A percentile compares a stretch with the other conserved stretches of the same genome.
These are phyloP conservation scores for Pseudomyrmex concolor DNA, from an alignment of 1,140 invertebrate species.

Conservation along the genomic window DNA sequence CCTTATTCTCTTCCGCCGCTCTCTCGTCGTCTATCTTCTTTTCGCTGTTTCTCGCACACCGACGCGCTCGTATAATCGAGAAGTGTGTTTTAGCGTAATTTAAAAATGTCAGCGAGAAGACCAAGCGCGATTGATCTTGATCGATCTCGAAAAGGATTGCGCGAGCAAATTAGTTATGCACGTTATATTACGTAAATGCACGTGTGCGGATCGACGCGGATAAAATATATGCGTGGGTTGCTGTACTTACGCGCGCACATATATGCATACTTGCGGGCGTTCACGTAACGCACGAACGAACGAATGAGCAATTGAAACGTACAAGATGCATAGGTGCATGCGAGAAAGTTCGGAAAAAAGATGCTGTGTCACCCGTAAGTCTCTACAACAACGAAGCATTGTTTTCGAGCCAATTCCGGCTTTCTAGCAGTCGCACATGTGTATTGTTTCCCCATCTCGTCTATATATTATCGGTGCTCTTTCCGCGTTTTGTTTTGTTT, in stretches of 20 bases:
- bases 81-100: too few relatives aligned
- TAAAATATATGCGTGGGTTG: neutral
- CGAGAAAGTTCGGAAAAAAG: conserved; percentile 49
- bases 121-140: neutral
- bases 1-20: conserved; percentile 41
- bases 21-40: conserved; percentile 14
- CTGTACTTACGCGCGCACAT: neutral
- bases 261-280: too few relatives aligned
- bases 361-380: conserved; percentile 34
- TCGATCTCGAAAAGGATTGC: neutral
- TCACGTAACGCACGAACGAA: neutral
- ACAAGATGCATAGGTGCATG: neutral
- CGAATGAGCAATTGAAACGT: neutral
- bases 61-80: neutral
- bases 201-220: neutral
- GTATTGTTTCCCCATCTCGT: conserved; percentile 45
- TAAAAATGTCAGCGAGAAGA: neutral
- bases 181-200: conserved; percentile 15
- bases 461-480: neutral
- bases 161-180: conserved; percentile 6
- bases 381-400: conserved; percentile 34
- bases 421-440: conserved; percentile 32
- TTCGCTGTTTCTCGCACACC: neutral
- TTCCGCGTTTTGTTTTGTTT: neutral
- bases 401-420: conserved; percentile 41